phyloP scores from a whole-genome alignment of 23 tunicate genomes.

The Oikopleura albicans region DNA sequence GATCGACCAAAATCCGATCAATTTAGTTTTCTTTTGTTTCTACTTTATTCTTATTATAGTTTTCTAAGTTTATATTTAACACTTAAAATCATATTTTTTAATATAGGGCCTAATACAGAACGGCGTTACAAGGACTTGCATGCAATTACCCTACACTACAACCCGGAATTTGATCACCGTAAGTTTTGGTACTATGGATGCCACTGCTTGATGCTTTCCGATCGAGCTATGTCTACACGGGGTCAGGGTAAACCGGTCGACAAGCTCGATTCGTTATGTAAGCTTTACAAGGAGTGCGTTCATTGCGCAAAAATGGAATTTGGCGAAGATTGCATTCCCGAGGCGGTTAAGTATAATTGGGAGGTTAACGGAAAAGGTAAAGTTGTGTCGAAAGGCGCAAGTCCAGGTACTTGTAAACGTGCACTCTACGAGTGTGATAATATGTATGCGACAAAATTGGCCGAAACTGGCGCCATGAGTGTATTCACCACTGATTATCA shows the following conservation, averaged over 20 bases:
- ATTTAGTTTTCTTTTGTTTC: too few relatives aligned
- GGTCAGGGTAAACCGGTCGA: constrained; percentile 9
- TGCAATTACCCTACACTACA: background rate
- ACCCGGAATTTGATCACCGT: background rate
- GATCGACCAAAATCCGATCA: too few relatives aligned
- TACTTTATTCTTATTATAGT: too few relatives aligned
- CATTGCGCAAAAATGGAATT: constrained; percentile 11
- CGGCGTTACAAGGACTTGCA: background rate
- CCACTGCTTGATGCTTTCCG: background rate
- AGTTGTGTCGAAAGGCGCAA: background rate
- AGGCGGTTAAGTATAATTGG: background rate
- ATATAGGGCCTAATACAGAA: too few relatives aligned
- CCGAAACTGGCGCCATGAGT: background rate
- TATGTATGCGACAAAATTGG: background rate
- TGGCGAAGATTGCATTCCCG: constrained; percentile 2
- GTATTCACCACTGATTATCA: background rate
- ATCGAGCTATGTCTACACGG: background rate
- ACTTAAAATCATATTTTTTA: too few relatives aligned
- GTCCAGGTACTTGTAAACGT: background rate
- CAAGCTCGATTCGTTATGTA: background rate
- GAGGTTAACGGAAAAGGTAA: background rate
- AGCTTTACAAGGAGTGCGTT: background rate
- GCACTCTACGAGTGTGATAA: background rate
- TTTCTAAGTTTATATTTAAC: too few relatives aligned
- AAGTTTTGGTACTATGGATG: background rate